Base-by-base conservation (phyloP, 2,888 invertebrate species). In the Platerodrilus igneus region DNA sequence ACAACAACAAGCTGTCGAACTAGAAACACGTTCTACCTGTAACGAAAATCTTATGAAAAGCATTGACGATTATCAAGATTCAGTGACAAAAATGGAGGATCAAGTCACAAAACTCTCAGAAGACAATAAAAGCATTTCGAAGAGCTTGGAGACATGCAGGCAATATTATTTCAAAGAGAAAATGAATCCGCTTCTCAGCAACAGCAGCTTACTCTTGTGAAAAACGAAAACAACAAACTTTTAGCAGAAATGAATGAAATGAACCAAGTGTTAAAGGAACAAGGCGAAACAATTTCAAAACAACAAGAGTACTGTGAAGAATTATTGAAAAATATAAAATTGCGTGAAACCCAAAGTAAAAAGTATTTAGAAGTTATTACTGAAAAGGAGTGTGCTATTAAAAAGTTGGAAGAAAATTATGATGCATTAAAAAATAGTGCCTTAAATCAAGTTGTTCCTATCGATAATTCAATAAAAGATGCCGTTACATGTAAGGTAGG, bases 181-280 rank as follows among this genome's bases (percentile, higher is more conserved):
- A n/a, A n/a, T n/a, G n/a, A n/a, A n/a, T n/a, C n/a, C n/a, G n/a
- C n/a, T n/a, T n/a, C n/a, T 5, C 55, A 62, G 31, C 62, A 64
- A 43, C n/a, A n/a, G n/a, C 53, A 55, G 38, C 37, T 58, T 20
- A 49, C 25, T 18, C 41, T 51, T 31, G 41, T 64, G 7, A 78
- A 75, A 62, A 68, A 72, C 15, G 82, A 83, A 62, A 82, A 83
- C 58, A 55, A 73, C 4, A 83, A 84, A 58, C 59, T 84, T 30
- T 66, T 85, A 6, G 71, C 71, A 54, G 85, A 86, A 69, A 84
- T 86, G 83, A 82, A 84, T 49, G 81, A 83, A 67, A 76, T 86
- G 55, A 86, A 84, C 60, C 81, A 84, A 68, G 83, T 78, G 0
- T 59, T 85, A 1, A 84, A 85, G 62, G 81, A 80, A 52, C 73